Base-by-base conservation (phyloP, 2,888 invertebrate genomes). In the Congeria kusceri region DNA sequence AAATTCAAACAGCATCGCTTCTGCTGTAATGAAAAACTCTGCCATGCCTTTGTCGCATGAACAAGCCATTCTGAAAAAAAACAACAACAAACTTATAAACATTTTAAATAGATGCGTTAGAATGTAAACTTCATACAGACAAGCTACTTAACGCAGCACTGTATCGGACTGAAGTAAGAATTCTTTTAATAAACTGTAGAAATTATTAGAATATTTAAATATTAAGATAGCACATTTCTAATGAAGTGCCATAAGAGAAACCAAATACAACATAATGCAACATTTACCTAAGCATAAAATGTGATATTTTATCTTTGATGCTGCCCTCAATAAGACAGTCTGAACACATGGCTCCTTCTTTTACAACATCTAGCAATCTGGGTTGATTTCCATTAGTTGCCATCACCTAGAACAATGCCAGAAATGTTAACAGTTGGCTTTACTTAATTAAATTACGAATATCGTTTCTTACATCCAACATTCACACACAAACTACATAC, bases 281-380 rank as follows among this genome's bases (percentile, higher is more conserved):
- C n/a, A 23, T 25, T 46, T 77, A 92, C 92, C 92, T 87, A 20
- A 92, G 80, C n/a, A 90, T 80, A 69, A 88, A 89, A 73, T 92
- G 92, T n/a, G 92, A 92, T 15, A 91, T 85, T n/a, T 65, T 74
- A 83, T 92, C 92, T 79, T 91, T 90, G 39, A 73, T 71, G 23
- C 90, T 80, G 0, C 91, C 90, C 27, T 86, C 87, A 61, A 91
- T 90, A 49, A 92, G 80, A 79, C 91, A 90, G 11, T 91, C 91
- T n/a, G 90, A 89, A 23, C 86, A 82, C 11, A 70, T 25, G 0
- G 91, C 90, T 11, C 68, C 66, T 7, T 84, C 81, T 44, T 84
- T 74, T 0, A 90, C 72, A 11, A 88, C 63, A 59, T 89, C 87
- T 27, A 84, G 74, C 39, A 87, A 57, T 57, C 67, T 46, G n/a